phyloP scores from a whole-genome alignment of 2,113 vertebrate species.

The Nothocercus julius region DNA sequence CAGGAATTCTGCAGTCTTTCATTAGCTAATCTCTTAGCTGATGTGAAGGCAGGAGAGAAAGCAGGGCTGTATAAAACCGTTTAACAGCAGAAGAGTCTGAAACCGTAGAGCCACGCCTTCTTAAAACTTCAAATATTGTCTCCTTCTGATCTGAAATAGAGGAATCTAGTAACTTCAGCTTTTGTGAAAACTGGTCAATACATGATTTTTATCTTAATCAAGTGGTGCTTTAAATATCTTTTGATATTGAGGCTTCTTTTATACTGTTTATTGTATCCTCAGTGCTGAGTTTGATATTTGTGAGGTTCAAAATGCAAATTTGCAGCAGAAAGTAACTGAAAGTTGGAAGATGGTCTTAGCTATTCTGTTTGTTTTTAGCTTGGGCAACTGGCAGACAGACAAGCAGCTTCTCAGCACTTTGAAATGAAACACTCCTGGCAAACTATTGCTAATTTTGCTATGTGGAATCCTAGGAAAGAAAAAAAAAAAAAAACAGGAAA shows the following conservation, averaged over 20 bases:
- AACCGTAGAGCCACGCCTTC: neutral
- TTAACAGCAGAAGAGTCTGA: neutral
- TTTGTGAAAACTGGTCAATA: neutral
- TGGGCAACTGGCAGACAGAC: constrained; percentile 19
- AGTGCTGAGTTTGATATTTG: neutral
- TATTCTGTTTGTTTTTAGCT: constrained; percentile 10
- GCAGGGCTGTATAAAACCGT: neutral
- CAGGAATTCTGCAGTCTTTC: neutral
- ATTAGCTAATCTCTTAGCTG: neutral
- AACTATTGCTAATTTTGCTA: constrained; percentile 47
- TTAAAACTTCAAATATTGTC: neutral
- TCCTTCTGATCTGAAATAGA: neutral
- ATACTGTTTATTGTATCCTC: neutral
- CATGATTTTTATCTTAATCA: neutral
- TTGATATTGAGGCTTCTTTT: neutral
- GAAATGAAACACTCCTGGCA: constrained; percentile 19
- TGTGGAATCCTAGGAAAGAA: constrained; percentile 18
- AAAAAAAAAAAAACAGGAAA: constrained; percentile 27
- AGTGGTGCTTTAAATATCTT: neutral
- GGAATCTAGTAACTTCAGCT: neutral
- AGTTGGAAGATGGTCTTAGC: constrained; percentile 7
- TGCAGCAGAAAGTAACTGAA: neutral
- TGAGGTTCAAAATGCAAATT: neutral
- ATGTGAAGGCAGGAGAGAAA: neutral
- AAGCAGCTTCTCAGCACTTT: neutral